Conservation (phyloP, 2,888 invertebrate genomes). For the Julus scanicus region DNA sequence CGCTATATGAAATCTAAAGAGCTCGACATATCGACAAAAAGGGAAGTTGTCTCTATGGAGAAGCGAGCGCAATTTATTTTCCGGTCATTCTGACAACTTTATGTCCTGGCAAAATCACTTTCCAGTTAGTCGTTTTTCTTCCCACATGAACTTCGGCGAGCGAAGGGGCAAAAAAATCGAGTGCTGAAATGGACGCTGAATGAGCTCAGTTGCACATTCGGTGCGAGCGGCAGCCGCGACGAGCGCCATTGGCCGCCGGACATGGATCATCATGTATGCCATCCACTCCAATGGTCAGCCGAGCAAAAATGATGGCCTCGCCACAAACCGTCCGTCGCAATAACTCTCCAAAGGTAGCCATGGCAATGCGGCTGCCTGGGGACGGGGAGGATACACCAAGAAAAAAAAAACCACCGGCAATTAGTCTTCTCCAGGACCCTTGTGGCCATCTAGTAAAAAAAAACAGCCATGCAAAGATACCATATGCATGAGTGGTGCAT, state of each 20-base stretch:
- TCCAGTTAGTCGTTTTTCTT: slow-evolving; percentile 42
- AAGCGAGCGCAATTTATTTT: slow-evolving; percentile 30
- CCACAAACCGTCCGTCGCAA: not conserved
- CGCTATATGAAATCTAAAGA: slow-evolving; percentile 29
- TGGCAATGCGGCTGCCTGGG: not conserved
- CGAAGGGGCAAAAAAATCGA: slow-evolving; percentile 39
- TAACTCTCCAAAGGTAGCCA: not conserved
- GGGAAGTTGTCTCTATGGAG: slow-evolving; percentile 25
- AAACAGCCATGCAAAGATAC: too few species aligned
- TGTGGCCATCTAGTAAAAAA: too few species aligned
- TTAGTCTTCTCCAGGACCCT: too few species aligned
- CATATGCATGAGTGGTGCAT: too few species aligned
- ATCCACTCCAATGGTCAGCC: not conserved
- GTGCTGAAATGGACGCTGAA: slow-evolving; percentile 34
- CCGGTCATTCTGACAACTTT: slow-evolving; percentile 36
- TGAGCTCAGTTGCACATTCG: slow-evolving; percentile 38
- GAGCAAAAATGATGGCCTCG: not conserved
- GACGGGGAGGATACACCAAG: too few species aligned
- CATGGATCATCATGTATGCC: slow-evolving; percentile 6
- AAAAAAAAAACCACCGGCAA: too few species aligned
- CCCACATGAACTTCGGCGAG: slow-evolving; percentile 39
- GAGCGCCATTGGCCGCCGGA: not conserved
- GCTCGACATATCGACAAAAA: slow-evolving; percentile 24
- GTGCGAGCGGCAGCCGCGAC: not conserved
- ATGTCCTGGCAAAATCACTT: slow-evolving; percentile 42